Evolutionary conservation across 37 sponge, comb jelly and placozoan genomes (phyloP).

Genomic region (Lycopodina hypogea): DNA sequence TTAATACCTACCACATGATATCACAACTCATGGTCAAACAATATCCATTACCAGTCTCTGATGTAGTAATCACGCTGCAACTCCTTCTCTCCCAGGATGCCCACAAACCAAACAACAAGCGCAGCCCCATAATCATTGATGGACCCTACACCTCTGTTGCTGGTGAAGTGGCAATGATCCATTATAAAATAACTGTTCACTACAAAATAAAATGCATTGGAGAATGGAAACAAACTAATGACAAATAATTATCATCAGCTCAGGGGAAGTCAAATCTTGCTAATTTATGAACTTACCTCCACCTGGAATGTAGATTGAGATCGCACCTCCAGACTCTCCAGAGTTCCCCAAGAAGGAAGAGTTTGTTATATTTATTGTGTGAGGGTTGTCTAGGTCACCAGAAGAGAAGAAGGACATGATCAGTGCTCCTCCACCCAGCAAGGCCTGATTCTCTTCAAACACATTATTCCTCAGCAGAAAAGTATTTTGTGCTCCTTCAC

Average conservation of each 20-base stretch:
- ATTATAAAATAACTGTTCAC: slow-evolving; percentile 17
- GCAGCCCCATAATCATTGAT: slow-evolving; percentile 37
- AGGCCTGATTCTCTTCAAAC: slow-evolving; percentile 31
- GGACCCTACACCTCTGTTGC: slow-evolving; percentile 18
- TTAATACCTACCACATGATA: neutral
- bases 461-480: neutral
- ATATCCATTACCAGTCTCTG: slow-evolving; percentile 28
- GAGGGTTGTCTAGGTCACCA: slow-evolving; percentile 20
- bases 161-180: slow-evolving; percentile 17
- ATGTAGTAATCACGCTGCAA: slow-evolving; percentile 16
- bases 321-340: slow-evolving; percentile 40
- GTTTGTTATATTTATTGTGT: slow-evolving; percentile 11
- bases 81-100: slow-evolving; percentile 4
- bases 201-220: neutral
- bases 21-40: neutral
- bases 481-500: slow-evolving; percentile 8
- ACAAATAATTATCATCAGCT: neutral
- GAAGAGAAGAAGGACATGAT: slow-evolving; percentile 26
- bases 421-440: slow-evolving; percentile 49
- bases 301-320: slow-evolving; percentile 9
- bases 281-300: slow-evolving; percentile 14
- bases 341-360: slow-evolving; percentile 25
- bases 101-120: slow-evolving; percentile 10
- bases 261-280: too few relatives aligned
- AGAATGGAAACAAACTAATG: neutral